phyloP scores from a whole-genome alignment of 2,113 vertebrate species.

The Urocolius indicus region DNA sequence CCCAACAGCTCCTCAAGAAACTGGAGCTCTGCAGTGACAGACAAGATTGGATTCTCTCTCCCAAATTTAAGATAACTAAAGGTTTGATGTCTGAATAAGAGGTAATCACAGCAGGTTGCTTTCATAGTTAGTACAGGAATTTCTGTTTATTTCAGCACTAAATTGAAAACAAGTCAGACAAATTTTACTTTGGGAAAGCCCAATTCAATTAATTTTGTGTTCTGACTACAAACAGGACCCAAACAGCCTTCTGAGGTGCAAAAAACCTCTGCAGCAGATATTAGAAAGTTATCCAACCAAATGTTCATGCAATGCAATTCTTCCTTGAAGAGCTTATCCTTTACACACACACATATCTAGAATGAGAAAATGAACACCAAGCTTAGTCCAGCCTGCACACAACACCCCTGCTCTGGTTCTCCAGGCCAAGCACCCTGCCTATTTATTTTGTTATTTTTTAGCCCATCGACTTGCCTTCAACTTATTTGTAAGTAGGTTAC shows the following conservation, averaged over 20 bases:
- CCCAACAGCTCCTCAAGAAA: not conserved
- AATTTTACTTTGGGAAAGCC: not conserved
- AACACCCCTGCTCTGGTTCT: not conserved
- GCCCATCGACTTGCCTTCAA: not conserved
- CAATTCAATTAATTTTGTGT: not conserved
- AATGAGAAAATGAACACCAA: fast-evolving
- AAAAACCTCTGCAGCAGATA: not conserved
- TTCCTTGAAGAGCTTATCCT: not conserved
- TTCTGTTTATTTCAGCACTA: not conserved
- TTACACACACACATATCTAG: not conserved
- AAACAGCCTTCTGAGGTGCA: not conserved
- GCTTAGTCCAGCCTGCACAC: not conserved
- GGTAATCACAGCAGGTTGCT: not conserved
- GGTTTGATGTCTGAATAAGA: not conserved
- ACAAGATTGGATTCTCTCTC: not conserved
- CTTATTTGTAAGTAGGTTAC: not conserved
- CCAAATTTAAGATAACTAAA: not conserved
- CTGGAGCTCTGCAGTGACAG: not conserved
- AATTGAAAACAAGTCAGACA: not conserved
- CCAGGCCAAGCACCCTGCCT: not conserved
- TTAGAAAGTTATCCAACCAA: not conserved
- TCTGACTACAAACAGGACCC: not conserved
- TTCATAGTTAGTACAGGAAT: not conserved
- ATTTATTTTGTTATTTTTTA: not conserved
- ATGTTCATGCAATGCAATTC: not conserved